Conservation (phyloP, 2,113 vertebrate genomes). For the Microtus montanus region DNA sequence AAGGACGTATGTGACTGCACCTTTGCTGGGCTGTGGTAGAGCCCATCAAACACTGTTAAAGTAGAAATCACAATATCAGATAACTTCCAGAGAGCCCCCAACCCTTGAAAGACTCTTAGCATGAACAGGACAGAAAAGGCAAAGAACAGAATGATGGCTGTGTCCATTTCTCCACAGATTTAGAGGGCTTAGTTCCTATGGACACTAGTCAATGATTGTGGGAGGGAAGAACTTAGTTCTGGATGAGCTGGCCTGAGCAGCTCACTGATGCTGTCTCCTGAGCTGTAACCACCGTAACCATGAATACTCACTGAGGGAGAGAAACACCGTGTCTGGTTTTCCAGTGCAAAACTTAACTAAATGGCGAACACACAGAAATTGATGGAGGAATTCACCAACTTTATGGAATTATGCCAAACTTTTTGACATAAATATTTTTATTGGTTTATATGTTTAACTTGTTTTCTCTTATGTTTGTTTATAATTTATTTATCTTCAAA, state of each 20-base stretch:
- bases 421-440: not conserved
- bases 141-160: not conserved
- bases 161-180: not conserved
- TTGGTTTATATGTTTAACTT: not conserved
- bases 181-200: too few relatives aligned
- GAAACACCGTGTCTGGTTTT: too few relatives aligned
- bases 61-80: not conserved
- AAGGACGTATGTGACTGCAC: not conserved
- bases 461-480: not conserved
- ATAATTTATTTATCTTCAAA: not conserved
- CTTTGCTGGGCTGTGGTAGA: not conserved
- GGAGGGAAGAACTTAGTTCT: not conserved
- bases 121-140: not conserved
- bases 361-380: not conserved
- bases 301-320: not conserved
- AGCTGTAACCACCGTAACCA: rapidly evolving
- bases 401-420: not conserved
- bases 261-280: not conserved
- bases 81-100: not conserved
- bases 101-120: too few relatives aligned
- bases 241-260: not conserved
- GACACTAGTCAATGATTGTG: too few relatives aligned
- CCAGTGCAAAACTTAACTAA: not conserved
- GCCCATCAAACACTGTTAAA: not conserved
- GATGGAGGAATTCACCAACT: not conserved